phyloP scores from a whole-genome alignment of 2,113 vertebrate species.

The Rutilus rutilus region DNA sequence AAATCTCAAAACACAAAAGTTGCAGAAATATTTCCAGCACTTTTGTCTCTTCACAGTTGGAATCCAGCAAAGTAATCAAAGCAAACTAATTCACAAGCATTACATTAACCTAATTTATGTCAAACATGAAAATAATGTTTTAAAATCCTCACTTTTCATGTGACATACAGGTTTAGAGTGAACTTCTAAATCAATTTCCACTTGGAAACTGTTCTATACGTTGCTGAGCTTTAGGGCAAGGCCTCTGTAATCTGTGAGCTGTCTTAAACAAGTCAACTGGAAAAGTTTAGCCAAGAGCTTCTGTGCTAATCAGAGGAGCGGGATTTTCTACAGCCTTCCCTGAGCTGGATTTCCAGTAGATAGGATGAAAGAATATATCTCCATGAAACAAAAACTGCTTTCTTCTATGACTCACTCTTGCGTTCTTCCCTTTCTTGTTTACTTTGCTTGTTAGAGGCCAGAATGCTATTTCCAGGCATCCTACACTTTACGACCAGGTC shows the following conservation, averaged over 20 bases:
- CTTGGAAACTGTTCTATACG: conserved; percentile 69
- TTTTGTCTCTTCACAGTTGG: not conserved
- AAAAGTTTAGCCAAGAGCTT: conserved; percentile 68
- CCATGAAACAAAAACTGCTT: conserved; percentile 20
- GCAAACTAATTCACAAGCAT: conserved; percentile 10
- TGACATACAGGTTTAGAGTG: conserved; percentile 56
- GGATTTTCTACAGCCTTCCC: conserved; percentile 68
- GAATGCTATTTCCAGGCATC: not conserved
- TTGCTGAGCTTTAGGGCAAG: conserved; percentile 35
- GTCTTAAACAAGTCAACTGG: conserved; percentile 70
- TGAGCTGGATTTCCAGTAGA: conserved; percentile 69
- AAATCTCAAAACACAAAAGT: conserved; percentile 1
- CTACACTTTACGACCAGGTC: not conserved
- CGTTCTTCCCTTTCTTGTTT: not conserved
- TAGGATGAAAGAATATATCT: conserved; percentile 33
- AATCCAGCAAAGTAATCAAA: not conserved
- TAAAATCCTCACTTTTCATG: conserved; percentile 2
- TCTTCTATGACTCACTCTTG: not conserved
- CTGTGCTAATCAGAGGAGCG: conserved; percentile 60
- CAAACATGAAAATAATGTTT: not conserved
- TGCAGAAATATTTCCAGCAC: not conserved
- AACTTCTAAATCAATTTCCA: conserved; percentile 74
- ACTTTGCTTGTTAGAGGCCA: not conserved
- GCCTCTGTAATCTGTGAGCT: conserved; percentile 63
- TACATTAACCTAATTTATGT: conserved; percentile 4